Conservation (phyloP, 2,888 invertebrate genomes). For the Erebia aethiops region DNA sequence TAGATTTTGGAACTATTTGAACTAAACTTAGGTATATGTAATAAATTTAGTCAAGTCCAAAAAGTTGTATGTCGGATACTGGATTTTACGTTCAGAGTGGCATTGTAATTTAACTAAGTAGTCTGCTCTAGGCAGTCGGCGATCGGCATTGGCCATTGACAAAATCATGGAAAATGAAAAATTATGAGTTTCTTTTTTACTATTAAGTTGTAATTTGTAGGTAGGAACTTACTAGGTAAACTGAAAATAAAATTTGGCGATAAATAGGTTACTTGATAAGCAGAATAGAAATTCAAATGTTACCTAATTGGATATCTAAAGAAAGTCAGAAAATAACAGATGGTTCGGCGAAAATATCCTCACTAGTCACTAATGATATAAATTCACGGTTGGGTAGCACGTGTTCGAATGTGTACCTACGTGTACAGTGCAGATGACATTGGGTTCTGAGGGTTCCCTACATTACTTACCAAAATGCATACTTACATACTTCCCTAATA, state of each 20-base stretch:
- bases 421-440: not conserved
- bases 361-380: slow-evolving; percentile 56
- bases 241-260: not conserved
- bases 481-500: no score
- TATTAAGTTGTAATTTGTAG: no score
- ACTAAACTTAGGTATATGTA: no score
- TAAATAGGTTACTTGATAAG: not conserved
- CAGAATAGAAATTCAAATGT: not conserved
- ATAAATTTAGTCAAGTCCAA: no score
- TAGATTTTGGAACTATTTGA: no score
- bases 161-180: not conserved
- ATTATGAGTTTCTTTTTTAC: not conserved
- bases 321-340: slow-evolving; percentile 37
- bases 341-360: slow-evolving; percentile 48
- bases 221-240: not conserved
- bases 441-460: not conserved
- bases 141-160: no score
- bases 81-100: no score
- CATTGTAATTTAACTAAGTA: no score
- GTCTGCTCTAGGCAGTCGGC: no score
- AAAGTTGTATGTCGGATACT: no score
- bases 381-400: slow-evolving; percentile 60
- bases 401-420: slow-evolving; percentile 31
- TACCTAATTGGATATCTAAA: not conserved
- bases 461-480: no score